Base-by-base conservation (phyloP, 2,797 vertebrate species). In the Anguilla anguilla region DNA sequence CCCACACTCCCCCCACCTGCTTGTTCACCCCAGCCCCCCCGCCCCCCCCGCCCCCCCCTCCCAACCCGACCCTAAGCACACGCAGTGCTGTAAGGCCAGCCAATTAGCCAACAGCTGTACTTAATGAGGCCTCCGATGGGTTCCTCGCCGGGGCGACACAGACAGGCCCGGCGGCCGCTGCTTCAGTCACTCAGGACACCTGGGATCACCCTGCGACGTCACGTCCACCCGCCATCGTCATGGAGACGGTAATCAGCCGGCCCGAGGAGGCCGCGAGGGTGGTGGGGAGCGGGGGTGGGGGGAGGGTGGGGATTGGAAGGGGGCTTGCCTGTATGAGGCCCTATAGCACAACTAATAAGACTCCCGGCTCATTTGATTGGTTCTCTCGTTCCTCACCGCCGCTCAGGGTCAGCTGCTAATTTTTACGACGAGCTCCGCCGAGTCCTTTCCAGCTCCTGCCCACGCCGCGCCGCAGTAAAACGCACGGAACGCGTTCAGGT, bases 201-300 rank as follows among this genome's bases (percentile, higher is more conserved):
- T 94, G 10, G 81, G 92, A 93, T 96, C 83, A 55, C 91, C 90
- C 87, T 88, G 89, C 96, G 94, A 97, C 92, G 92, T 95, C 93
- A 94, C 85, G 92, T 93, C 91, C 92, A 93, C 91, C 86, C 74
- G 84, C 89, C 88, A 84, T 97, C 96, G 90, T 95, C 96, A 96
- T 96, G 93, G 96, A 92, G 95, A 96, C 93, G 92, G 90, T 91
- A 96, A 93, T 95, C 94, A 94, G 89, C 93, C 91, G 91, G 89
- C 88, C 89, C 93, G 86, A 89, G 88, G 86, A 61, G 28, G 69
- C 92, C 93, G 2, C 92, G 87, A 87, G 88, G 90, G 87, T 91
- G 85, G 72, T 64, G 79, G 82, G 77, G 89, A 79, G 79, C 87
- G 87, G 85, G 82, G 86, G 57, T 1, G 35, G 35, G 35, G 35